Evolutionary conservation across 2,888 invertebrate genomes (phyloP), one percentile per base, ranked within the genome.

Genomic region (Nipponacmea schrenckii): DNA sequence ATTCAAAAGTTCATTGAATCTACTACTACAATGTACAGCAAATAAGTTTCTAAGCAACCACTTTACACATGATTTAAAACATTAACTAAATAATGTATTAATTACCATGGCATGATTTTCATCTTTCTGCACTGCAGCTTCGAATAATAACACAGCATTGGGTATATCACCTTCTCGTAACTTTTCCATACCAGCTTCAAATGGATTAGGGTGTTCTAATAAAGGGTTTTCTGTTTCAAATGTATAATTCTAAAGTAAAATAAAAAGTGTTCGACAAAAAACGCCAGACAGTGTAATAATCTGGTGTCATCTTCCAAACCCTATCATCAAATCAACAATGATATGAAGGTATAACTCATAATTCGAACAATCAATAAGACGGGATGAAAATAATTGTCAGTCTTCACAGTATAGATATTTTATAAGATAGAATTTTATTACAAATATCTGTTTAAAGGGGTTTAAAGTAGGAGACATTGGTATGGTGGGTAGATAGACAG

Each of bases 81-180:
- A 3, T 31, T 31, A 5, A n/a, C n/a, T n/a, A 31, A 31, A 31
- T 5, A 31, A 31, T 31, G 31, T 31, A 31, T 5, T 31, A 31
- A 3, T 31, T 31, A 31, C 31, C 31, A 31, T 31, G 31, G 31
- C 91, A 84, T 94, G 94, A 67, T 93, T 91, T 1, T 94, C 93
- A 67, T 94, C 91, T 85, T 95, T 93, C 84, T 95, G 94, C 3
- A 93, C 96, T 14, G 98, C 97, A 68, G 96, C 96, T 90, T 99
- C 99, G 90, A 99, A 98, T 85, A 97, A 94, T 39, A 98, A 90
- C 0, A 97, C 97, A 20, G 99, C 98, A 80, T 96, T 95, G 45
- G 98, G 96, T 78, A 98, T 92, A 89, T 98, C 98, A 14, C 97
- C 97, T 81, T 92, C 92, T 82, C 92, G 92, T 77, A 98, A 89